Conservation (phyloP, 92 coral and sea anemone species). For the Epizoanthus illoricatus region DNA sequence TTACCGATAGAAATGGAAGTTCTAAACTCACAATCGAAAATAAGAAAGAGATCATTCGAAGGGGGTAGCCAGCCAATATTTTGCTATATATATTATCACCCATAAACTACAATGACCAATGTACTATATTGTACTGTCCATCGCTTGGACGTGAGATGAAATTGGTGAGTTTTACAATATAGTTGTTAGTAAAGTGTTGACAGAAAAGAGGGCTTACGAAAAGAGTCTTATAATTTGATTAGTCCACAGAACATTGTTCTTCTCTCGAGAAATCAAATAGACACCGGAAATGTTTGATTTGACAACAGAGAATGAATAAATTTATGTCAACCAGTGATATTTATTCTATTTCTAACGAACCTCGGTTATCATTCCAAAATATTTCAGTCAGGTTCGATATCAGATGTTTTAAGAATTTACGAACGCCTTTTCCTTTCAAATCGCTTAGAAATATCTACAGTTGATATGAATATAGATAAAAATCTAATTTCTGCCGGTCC, state of each 20-base stretch:
- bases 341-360: neutral
- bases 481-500: too few relatives aligned
- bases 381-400: neutral
- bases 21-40: too few relatives aligned
- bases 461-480: too few relatives aligned
- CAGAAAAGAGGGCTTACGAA: neutral
- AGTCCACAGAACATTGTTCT: neutral
- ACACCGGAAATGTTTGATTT: constrained; percentile 22
- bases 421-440: too few relatives aligned
- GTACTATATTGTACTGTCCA: neutral
- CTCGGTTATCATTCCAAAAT: neutral
- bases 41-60: too few relatives aligned
- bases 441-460: too few relatives aligned
- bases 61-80: too few relatives aligned
- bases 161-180: neutral
- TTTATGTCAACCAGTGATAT: constrained; percentile 2
- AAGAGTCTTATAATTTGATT: neutral
- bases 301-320: neutral
- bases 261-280: neutral
- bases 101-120: too few relatives aligned
- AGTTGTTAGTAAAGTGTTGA: neutral
- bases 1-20: too few relatives aligned
- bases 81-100: too few relatives aligned
- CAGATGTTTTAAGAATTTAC: neutral
- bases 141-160: neutral